Conservation (phyloP, 2,113 vertebrate genomes). For the Seriola rivoliana region DNA sequence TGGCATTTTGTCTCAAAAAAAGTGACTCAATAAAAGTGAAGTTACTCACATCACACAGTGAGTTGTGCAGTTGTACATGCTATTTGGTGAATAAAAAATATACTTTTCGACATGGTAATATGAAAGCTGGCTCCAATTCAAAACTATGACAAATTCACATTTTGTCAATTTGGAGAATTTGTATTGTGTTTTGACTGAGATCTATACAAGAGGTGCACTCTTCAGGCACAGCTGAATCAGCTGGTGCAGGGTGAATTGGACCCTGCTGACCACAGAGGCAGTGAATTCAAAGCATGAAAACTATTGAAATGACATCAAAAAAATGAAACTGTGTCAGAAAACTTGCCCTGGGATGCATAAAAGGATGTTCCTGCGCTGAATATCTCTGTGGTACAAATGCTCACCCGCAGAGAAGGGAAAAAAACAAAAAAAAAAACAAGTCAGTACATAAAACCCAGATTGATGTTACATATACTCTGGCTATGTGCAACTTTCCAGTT, state of each 20-base stretch:
- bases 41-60: not conserved
- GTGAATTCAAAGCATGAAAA: conserved; percentile 24
- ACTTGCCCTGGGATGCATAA: not conserved
- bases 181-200: conserved; percentile 1
- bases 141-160: not conserved
- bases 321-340: conserved; percentile 6
- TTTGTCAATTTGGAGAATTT: not conserved
- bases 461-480: not conserved
- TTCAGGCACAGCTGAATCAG: not conserved
- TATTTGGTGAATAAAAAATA: not conserved
- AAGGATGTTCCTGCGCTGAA: not conserved
- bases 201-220: not conserved
- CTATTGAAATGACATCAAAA: conserved; percentile 21
- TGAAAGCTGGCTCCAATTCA: not conserved
- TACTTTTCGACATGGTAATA: not conserved
- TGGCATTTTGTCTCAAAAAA: not conserved
- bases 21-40: not conserved
- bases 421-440: not conserved
- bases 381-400: not conserved
- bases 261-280: conserved; percentile 8
- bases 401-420: not conserved
- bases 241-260: not conserved
- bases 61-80: too few species aligned
- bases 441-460: not conserved
- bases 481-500: not conserved